Evolutionary conservation across 2,888 invertebrate species (phyloP).

Genomic region (Heliconius aoede): DNA sequence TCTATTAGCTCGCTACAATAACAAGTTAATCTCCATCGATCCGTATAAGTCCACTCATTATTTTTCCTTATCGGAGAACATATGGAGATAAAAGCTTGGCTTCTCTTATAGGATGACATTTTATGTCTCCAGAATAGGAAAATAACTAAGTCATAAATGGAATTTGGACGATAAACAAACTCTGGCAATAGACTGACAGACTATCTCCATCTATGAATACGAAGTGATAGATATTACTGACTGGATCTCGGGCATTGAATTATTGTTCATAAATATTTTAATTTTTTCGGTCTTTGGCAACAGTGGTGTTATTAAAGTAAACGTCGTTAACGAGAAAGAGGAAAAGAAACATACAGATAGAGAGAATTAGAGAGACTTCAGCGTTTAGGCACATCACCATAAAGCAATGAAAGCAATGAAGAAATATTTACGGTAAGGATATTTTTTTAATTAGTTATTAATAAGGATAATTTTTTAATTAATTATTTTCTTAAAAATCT

Average conservation of each 20-base stretch:
- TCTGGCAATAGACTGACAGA: conserved; percentile 67
- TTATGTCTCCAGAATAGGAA: conserved; percentile 80
- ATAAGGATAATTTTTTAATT: too few species aligned
- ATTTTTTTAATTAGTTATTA: too few species aligned
- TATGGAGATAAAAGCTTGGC: conserved; percentile 72
- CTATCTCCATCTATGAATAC: conserved; percentile 48
- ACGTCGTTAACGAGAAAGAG: background rate
- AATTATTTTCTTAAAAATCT: too few species aligned
- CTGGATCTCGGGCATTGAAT: too few species aligned
- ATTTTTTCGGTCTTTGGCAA: background rate
- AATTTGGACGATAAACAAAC: conserved; percentile 79
- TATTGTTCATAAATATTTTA: too few species aligned
- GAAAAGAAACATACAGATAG: background rate
- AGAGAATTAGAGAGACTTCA: too few species aligned
- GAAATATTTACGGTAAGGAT: too few species aligned
- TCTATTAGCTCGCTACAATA: conserved; percentile 54
- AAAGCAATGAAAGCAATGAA: too few species aligned
- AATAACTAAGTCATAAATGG: conserved; percentile 81
- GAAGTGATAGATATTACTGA: conserved; percentile 60
- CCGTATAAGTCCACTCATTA: conserved; percentile 75
- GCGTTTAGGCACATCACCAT: too few species aligned
- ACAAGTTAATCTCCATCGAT: conserved; percentile 74
- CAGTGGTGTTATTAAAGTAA: background rate
- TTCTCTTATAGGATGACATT: conserved; percentile 77
- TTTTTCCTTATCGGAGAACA: conserved; percentile 77